Base-by-base conservation (phyloP, 2,113 vertebrate genomes). In the Psilopsiagon aymara region DNA sequence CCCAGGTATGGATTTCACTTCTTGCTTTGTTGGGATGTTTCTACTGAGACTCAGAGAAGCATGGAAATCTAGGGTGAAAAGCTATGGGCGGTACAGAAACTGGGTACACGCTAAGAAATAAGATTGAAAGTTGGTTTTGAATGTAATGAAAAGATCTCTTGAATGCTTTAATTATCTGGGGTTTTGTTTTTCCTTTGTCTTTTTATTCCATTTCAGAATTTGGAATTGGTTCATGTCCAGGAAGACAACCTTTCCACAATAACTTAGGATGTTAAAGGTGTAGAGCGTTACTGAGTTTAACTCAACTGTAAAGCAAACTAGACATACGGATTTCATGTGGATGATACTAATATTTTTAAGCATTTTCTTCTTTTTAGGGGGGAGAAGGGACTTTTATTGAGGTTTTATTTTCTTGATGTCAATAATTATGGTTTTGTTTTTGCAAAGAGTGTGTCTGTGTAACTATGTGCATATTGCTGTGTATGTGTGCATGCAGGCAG, bases 281-380 rank as follows among this genome's bases (percentile, higher is more conserved):
- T 93, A 94, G 96, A 95, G 92, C 87, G 71, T 97, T 97, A 96
- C 95, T 92, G 86, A 71, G 62, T 91, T 95, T 92, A 86, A 77
- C 90, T 91, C 88, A 85, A 66, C 69, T 94, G 66, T 92, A 97
- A 90, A 97, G 59, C 94, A 91, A 96, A 83, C 63, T 46, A 59
- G 95, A 81, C 51, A 80, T 23, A 59, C 17, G 92, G 88, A 94
- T 96, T 96, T 87, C 77, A 84, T 46, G 94, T 92, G 92, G 94
- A 96, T 88, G 68, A 94, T 74, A 92, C 68, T 83, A 81, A 95
- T 92, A 92, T 97, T 97, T 98, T 98, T 94, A 97, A 95, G 86
- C 91, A 95, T 94, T 95, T 96, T 97, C 74, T 97, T 96, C 94
- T 95, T 97, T 96, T 95, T 90, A 73, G 94, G 76, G 92, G 74